Evolutionary conservation across 2,797 vertebrate species (phyloP).

Genomic region (Melanotaenia maccullochi): DNA sequence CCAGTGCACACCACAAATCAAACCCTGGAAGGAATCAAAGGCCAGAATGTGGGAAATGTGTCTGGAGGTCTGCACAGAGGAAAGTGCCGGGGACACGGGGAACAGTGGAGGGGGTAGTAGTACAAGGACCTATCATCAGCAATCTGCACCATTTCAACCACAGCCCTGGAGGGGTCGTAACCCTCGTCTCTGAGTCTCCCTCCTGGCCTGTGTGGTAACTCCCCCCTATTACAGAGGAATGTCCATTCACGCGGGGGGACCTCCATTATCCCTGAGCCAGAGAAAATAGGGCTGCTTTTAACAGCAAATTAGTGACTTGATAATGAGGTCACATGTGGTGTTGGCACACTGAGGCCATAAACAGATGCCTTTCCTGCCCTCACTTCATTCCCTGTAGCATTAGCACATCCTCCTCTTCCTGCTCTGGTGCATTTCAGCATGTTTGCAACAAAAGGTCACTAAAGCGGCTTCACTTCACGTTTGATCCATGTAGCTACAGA

Average conservation of each 20-base stretch:
- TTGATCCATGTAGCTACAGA: not conserved
- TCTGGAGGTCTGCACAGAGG: conserved; percentile 58
- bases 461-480: not conserved
- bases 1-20: conserved; percentile 91
- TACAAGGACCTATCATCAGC: conserved; percentile 74
- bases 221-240: conserved; percentile 81
- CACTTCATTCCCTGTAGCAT: conserved; percentile 54
- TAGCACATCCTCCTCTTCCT: conserved; percentile 47
- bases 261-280: conserved; percentile 75
- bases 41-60: conserved; percentile 90
- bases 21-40: conserved; percentile 90
- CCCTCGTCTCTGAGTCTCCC: conserved; percentile 59
- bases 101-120: conserved; percentile 36
- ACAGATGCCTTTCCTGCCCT: conserved; percentile 63
- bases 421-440: conserved; percentile 38
- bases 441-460: conserved; percentile 20
- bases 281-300: conserved; percentile 80
- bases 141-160: conserved; percentile 71
- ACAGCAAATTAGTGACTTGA: conserved; percentile 84
- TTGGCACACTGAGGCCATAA: conserved; percentile 72
- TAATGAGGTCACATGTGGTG: conserved; percentile 78
- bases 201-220: conserved; percentile 69
- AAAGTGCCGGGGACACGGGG: conserved; percentile 44
- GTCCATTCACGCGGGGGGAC: conserved; percentile 78
- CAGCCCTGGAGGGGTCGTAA: conserved; percentile 75